phyloP scores from a whole-genome alignment of 2,797 vertebrate species.

The Gymnodraco acuticeps region DNA sequence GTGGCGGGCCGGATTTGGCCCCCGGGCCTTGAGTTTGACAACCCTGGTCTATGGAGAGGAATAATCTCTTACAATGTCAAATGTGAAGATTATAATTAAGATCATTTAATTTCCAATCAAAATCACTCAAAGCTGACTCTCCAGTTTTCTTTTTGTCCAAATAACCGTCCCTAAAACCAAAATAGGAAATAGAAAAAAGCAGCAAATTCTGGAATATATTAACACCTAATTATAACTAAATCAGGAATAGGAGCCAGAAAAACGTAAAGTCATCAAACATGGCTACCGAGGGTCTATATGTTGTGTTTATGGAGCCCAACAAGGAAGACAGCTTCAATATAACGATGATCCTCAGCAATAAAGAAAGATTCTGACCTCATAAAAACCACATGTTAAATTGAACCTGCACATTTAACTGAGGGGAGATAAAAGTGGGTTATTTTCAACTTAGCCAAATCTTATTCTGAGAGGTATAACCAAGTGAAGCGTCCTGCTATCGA shows the following conservation, averaged over 20 bases:
- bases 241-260: no score
- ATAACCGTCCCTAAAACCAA: background rate
- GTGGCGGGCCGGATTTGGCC: no score
- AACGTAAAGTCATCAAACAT: no score
- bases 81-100: no score
- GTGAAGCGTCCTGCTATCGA: background rate
- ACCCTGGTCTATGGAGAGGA: background rate
- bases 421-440: background rate
- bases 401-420: background rate
- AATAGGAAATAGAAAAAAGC: background rate
- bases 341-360: background rate
- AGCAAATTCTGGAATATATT: background rate
- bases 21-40: no score
- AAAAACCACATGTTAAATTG: background rate
- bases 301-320: background rate
- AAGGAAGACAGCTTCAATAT: background rate
- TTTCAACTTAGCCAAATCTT: constrained; percentile 15
- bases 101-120: no score
- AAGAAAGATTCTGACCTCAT: background rate
- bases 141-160: background rate
- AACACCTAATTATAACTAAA: background rate
- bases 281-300: no score
- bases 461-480: background rate
- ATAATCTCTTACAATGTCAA: background rate
- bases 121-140: background rate